Evolutionary conservation across 1,140 invertebrate species (phyloP), one percentile per base, ranked within the genome.

Genomic region (Metaphire vulgaris): DNA sequence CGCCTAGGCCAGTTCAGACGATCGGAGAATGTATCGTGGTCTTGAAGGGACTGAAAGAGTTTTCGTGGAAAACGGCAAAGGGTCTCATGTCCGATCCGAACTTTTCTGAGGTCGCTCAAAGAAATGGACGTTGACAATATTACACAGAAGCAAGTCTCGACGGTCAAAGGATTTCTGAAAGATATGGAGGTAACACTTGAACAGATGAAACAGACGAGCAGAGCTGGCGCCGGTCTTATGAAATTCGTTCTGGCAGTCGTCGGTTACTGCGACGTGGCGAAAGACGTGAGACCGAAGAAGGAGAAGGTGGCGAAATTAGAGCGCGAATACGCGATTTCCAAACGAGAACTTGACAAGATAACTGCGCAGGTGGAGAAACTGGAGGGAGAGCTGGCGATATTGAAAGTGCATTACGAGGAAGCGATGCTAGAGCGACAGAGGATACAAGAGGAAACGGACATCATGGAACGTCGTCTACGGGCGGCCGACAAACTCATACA

Each of bases 11-110:
- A 65, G 93, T 96, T 26, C 93, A 95, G 80, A 83, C 91, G 0
- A 91, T 96, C 0, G 93, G 92, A 81, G 93, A 96, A 83, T 95
- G 93, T 81, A 90, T 96, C 31, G 92, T 92, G 0, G 93, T 95
- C 72, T 88, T 96, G 26, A 89, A 90, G 79, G 92, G 92, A 0
- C 88, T 91, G 14, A 93, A 92, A 79, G 94, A 96, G 69, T 90
- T 95, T 0, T 92, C 89, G 65, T 96, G 94, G 94, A 95, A 95
- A 86, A 90, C 90, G 16, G 93, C 92, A 0, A 94, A 94, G 82
- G 92, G 89, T 16, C 92, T 96, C 90, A 95, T 96, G 93, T 89
- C 92, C 0, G 93, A 96, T 83, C 91, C 92, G 0, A 92, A 90
- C 83, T 96, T 96, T 83, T 83, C 82, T 96, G 1, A 88, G 89